phyloP scores from a whole-genome alignment of 2,797 vertebrate genomes.

The Rhinella marina region DNA sequence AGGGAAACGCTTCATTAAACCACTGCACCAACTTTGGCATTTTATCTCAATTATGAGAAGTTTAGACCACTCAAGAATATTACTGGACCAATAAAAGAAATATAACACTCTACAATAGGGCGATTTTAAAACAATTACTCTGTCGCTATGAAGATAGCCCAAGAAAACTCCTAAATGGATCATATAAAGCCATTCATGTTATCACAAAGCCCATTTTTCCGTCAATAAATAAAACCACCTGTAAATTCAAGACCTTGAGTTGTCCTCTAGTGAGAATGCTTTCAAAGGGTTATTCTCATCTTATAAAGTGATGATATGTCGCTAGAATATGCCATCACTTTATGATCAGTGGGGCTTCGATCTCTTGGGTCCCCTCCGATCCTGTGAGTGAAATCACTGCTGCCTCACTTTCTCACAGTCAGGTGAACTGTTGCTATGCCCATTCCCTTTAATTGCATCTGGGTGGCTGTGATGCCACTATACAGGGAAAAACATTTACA shows the following conservation, averaged over 20 bases:
- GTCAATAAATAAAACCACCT: slow-evolving; percentile 14
- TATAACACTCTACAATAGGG: background rate
- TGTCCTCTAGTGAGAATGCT: background rate
- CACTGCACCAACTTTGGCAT: slow-evolving; percentile 38
- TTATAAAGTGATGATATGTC: background rate
- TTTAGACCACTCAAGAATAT: slow-evolving; percentile 40
- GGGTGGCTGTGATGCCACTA: background rate
- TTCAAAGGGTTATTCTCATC: background rate
- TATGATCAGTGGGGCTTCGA: background rate
- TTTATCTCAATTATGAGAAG: slow-evolving; percentile 54
- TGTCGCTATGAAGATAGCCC: slow-evolving; percentile 1
- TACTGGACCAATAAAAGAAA: slow-evolving; percentile 36
- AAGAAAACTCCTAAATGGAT: background rate
- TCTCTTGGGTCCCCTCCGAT: background rate
- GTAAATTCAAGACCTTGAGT: slow-evolving; percentile 27
- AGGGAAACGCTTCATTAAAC: slow-evolving; percentile 51
- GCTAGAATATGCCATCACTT: background rate
- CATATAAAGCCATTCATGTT: background rate
- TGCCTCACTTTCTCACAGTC: too few species aligned
- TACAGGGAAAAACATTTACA: too few species aligned
- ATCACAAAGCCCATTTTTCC: background rate
- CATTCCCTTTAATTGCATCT: background rate
- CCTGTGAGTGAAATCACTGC: background rate
- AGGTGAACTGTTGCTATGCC: background rate
- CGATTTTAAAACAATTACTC: slow-evolving; percentile 29